Base-by-base conservation (phyloP, 2,888 invertebrate genomes). In the Drosophila borealis region DNA sequence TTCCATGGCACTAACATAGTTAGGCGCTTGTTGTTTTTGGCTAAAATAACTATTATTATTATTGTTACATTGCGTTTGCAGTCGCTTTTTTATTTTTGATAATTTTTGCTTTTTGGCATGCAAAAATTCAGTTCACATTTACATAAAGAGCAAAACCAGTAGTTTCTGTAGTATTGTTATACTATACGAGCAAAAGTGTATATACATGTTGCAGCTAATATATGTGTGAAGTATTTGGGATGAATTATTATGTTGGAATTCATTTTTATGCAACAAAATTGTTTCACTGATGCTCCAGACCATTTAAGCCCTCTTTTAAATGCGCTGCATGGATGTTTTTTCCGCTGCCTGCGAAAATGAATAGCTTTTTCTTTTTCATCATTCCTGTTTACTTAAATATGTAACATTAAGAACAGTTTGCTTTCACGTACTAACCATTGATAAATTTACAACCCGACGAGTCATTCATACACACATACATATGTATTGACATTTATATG, bases 351-450 rank as follows among this genome's bases (percentile, higher is more conserved):
- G 57, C 10, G 2, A 41, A 64, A 70, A 68, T 71, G 79, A 64
- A 62, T 60, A 69, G 36, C 42, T 48, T 69, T 63, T 48, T 25
- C 37, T 34, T 21, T 41, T 45, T 54, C 6, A 70, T 70, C 78
- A 72, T 70, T 77, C 67, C 70, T 82, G 77, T 81, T 84, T 80
- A 78, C 81, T 83, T 69, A 74, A 84, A 80, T 75, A 63, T 66
- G 72, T 73, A 80, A 68, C 76, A 81, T 77, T 81, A 81, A 77
- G 74, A 79, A 70, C 72, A 70, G 69, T 72, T 59, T 65, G 68
- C 75, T 57, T 68, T 73, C 68, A 69, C 59, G 69, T 44, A 70
- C 53, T 70, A 59, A 49, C 71, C 74, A 74, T 76, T 81, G 78
- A 86, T 76, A 81, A 83, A 83, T 81, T 8, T 29, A 29, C 81